Conservation (phyloP, 2,888 invertebrate genomes). For the Eupeodes latifasciatus region DNA sequence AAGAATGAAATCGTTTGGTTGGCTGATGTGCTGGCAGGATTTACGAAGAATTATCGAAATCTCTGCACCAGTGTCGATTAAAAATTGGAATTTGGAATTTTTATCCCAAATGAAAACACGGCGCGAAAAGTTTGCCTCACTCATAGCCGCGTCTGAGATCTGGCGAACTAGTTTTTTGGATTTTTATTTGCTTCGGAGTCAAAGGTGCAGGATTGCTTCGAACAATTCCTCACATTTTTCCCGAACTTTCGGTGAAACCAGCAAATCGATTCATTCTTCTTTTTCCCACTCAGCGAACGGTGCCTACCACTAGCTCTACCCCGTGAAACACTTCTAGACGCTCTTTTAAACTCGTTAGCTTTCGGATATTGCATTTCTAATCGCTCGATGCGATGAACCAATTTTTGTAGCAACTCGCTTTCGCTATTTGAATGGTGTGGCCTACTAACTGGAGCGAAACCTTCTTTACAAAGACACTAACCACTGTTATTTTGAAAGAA, state of each 20-base stretch:
- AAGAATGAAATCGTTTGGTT: constrained; percentile 38
- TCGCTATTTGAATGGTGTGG: background rate
- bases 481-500: no score
- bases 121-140: constrained; percentile 41
- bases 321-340: background rate
- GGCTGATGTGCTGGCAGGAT: constrained; percentile 15
- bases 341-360: background rate
- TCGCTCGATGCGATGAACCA: constrained; percentile 1
- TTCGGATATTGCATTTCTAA: background rate
- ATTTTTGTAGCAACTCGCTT: background rate
- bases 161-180: constrained; percentile 37
- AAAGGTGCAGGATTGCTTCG: background rate
- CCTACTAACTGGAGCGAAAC: background rate
- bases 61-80: constrained; percentile 34
- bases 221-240: background rate
- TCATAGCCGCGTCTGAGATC: constrained; percentile 35
- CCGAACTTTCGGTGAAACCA: constrained; percentile 1
- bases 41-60: constrained; percentile 35
- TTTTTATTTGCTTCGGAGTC: background rate
- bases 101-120: constrained; percentile 19
- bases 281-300: background rate
- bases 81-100: constrained; percentile 8
- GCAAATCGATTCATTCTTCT: background rate
- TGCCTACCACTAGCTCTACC: background rate
- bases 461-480: no score